These are phyloP conservation scores for Druceiella hillmani DNA, from an alignment of 2,888 invertebrate genomes.

Conservation along the genomic window DNA sequence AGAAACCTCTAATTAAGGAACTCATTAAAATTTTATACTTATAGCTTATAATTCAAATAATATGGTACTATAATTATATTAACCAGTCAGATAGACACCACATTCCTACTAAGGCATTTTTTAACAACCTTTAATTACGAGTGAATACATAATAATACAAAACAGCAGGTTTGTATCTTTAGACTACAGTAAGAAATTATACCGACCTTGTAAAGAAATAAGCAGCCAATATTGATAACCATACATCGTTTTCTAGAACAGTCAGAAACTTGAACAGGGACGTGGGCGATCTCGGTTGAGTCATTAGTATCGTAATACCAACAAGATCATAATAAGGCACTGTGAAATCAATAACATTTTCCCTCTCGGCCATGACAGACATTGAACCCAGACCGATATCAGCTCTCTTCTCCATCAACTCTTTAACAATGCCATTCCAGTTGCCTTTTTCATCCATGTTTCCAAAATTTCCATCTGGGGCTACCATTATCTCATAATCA, in stretches of 20 bases:
- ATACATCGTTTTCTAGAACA: conserved; percentile 92
- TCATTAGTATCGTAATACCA: conserved; percentile 95
- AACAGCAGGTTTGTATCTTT: too few relatives aligned
- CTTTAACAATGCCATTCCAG: conserved; percentile 82
- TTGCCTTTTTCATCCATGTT: conserved; percentile 81
- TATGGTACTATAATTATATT: too few relatives aligned
- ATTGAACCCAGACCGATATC: conserved; percentile 92
- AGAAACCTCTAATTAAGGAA: too few relatives aligned
- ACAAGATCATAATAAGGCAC: conserved; percentile 98
- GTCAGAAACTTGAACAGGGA: conserved; percentile 95
- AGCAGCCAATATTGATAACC: conserved; percentile 92
- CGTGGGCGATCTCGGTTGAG: conserved; percentile 80
- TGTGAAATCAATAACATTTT: conserved; percentile 96
- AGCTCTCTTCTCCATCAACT: conserved; percentile 77
- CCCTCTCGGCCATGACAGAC: conserved; percentile 96
- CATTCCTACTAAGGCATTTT: too few relatives aligned
- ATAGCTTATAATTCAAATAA: too few relatives aligned
- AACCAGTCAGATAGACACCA: too few relatives aligned
- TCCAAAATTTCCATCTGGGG: conserved; percentile 79
- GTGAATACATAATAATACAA: too few relatives aligned
- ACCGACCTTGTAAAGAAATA: conserved; percentile 87
- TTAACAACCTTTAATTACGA: too few relatives aligned
- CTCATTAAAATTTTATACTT: too few relatives aligned
- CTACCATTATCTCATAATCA: conserved; percentile 82
- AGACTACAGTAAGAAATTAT: too few relatives aligned